Evolutionary conservation across 2,888 invertebrate genomes (phyloP).

Genomic region (Ptychoptera albimana): DNA sequence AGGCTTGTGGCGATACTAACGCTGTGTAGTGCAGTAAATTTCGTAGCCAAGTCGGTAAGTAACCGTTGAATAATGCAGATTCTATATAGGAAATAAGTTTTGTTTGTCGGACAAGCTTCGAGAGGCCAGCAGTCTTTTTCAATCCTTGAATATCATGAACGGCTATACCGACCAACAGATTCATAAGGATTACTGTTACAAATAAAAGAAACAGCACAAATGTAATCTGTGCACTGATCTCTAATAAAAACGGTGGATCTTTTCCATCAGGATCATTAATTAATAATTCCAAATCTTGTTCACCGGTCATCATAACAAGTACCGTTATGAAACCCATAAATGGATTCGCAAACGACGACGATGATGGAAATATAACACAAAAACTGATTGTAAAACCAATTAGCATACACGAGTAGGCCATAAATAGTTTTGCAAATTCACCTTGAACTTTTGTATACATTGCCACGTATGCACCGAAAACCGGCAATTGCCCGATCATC

Average conservation of each 20-base stretch:
- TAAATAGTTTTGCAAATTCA: conserved; percentile 70
- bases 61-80: conserved; percentile 62
- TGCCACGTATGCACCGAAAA: conserved; percentile 78
- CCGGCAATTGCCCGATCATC: conserved; percentile 76
- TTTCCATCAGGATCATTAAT: conserved; percentile 62
- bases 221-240: conserved; percentile 67
- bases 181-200: conserved; percentile 75
- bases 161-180: conserved; percentile 70
- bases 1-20: conserved; percentile 64
- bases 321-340: conserved; percentile 74
- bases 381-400: conserved; percentile 79
- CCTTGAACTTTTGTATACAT: conserved; percentile 81
- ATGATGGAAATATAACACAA: conserved; percentile 73
- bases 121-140: conserved; percentile 69
- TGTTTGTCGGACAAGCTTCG: conserved; percentile 69
- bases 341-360: conserved; percentile 67
- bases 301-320: conserved; percentile 80
- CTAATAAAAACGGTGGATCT: conserved; percentile 57
- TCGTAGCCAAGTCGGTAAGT: conserved; percentile 55
- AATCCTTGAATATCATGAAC: conserved; percentile 77
- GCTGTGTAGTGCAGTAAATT: conserved; percentile 64
- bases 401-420: conserved; percentile 70
- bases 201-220: conserved; percentile 67
- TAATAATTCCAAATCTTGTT: conserved; percentile 59
- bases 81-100: conserved; percentile 79